Evolutionary conservation across 1,140 invertebrate genomes (phyloP).

Genomic region (Drosophila parabipectinata): DNA sequence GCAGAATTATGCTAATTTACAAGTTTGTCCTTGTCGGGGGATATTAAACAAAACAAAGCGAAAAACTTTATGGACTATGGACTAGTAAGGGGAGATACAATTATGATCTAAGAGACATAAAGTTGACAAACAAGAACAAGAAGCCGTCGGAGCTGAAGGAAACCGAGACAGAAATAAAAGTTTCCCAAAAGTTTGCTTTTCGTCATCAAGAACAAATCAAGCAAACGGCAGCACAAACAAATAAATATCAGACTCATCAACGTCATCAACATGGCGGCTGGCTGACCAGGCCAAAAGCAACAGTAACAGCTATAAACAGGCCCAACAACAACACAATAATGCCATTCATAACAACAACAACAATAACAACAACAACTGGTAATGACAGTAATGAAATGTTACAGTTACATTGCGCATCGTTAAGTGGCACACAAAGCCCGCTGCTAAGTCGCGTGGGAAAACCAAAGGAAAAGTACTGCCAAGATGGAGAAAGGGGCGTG

Average conservation of each 20-base stretch:
- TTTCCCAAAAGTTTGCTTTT: conserved; percentile 56
- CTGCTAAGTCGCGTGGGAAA: conserved; percentile 41
- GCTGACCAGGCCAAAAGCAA: conserved; percentile 37
- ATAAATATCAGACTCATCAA: conserved; percentile 77
- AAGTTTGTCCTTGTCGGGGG: conserved; percentile 45
- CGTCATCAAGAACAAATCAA: conserved; percentile 71
- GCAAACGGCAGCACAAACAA: conserved; percentile 60
- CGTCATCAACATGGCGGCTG: conserved; percentile 64
- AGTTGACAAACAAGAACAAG: conserved; percentile 60
- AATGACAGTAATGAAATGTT: conserved; percentile 70
- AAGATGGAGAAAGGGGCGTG: background rate
- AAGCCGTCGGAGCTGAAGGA: conserved; percentile 29
- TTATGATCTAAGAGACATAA: conserved; percentile 65
- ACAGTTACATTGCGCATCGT: conserved; percentile 61
- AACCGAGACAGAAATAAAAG: conserved; percentile 22
- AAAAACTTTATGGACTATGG: conserved; percentile 1
- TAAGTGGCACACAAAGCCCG: conserved; percentile 55
- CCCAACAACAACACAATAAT: conserved; percentile 19
- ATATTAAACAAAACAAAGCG: conserved; percentile 10
- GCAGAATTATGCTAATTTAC: conserved; percentile 41
- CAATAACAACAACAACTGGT: conserved; percentile 28
- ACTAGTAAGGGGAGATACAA: conserved; percentile 10
- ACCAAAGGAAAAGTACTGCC: background rate
- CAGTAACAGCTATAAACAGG: conserved; percentile 14
- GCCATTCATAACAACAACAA: background rate